phyloP scores from a whole-genome alignment of 2,797 vertebrate genomes.

The Carduelis carduelis region DNA sequence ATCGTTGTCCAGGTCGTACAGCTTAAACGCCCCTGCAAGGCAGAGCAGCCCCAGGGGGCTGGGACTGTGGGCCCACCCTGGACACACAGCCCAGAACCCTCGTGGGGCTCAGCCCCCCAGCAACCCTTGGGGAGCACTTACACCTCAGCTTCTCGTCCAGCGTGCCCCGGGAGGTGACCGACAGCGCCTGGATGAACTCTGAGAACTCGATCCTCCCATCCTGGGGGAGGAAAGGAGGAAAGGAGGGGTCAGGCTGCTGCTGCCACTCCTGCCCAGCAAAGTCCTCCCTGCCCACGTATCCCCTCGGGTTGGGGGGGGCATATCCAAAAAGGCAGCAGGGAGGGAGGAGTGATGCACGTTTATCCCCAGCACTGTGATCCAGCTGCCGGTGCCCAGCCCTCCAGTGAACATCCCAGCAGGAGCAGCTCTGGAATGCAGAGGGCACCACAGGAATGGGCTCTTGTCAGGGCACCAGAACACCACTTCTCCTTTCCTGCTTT shows the following conservation, averaged over 20 bases:
- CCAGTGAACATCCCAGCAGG: rapidly evolving
- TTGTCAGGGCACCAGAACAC: not conserved
- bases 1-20: conserved; percentile 96
- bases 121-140: conserved; percentile 67
- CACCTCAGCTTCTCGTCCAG: conserved; percentile 97
- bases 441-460: rapidly evolving
- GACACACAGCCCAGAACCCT: not conserved
- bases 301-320: not conserved
- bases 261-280: not conserved
- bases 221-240: conserved; percentile 65
- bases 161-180: conserved; percentile 95
- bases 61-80: rapidly evolving
- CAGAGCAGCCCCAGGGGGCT: not conserved
- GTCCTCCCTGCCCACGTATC: not conserved
- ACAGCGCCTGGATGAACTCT: conserved; percentile 98
- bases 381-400: not conserved
- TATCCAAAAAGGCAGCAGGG: not conserved
- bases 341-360: not conserved
- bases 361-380: not conserved
- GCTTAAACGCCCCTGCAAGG: conserved; percentile 92
- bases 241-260: not conserved
- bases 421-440: rapidly evolving
- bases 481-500: not conserved
- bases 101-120: not conserved
- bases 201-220: conserved; percentile 97